Conservation (phyloP, 2,797 vertebrate species). For the Lepus oiostolus region DNA sequence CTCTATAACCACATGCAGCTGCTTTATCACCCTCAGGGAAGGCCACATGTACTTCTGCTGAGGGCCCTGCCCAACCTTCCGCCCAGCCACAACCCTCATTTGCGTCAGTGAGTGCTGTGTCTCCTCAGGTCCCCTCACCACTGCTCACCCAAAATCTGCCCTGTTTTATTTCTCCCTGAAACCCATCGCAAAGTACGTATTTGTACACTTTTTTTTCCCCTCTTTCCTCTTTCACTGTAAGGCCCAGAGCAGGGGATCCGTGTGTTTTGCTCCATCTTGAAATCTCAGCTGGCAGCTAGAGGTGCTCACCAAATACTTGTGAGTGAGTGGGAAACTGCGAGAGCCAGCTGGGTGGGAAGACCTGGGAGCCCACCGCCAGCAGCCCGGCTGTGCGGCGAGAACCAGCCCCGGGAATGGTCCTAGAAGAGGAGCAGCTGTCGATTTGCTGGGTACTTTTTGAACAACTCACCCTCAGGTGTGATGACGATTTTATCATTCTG, state of each 20-base stretch:
- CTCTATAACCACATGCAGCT: neutral
- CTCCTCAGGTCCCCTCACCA: neutral
- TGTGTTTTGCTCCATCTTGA: neutral
- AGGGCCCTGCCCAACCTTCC: neutral
- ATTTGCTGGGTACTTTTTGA: neutral
- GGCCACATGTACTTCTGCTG: neutral
- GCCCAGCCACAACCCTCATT: too few relatives aligned
- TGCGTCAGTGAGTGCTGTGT: neutral
- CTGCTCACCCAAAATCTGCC: neutral
- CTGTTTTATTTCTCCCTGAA: neutral
- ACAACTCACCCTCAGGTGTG: neutral
- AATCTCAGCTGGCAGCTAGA: neutral
- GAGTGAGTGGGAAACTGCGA: neutral
- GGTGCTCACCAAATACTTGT: neutral
- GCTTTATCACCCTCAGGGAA: neutral
- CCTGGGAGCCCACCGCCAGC: neutral
- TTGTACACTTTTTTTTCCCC: neutral
- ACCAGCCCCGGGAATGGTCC: neutral
- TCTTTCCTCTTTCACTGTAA: neutral
- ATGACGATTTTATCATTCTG: conserved; percentile 44
- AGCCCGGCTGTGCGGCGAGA: neutral
- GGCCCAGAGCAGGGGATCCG: neutral
- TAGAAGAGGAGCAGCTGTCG: neutral
- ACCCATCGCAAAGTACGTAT: neutral
- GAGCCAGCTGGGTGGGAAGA: neutral